Evolutionary conservation across 2,797 vertebrate species (phyloP), one percentile per base, ranked within the genome.

Genomic region (Petrocephalus schoutedeni): DNA sequence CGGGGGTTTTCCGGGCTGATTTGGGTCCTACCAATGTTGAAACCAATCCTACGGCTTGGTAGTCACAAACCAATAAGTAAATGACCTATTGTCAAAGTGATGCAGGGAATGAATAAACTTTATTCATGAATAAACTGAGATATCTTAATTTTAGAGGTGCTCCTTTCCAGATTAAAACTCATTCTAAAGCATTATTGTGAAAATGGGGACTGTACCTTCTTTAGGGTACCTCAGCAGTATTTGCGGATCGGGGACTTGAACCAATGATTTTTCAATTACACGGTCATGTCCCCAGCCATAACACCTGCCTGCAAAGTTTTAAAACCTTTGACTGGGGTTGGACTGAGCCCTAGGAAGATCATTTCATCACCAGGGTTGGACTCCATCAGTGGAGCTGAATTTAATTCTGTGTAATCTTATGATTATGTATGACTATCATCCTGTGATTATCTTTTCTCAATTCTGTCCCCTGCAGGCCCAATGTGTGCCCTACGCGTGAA

Each of bases 401-500:
- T n/a, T 59, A 4, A 16, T 16, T 59, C 10, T 59, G 58, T 59
- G 58, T 3, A 19, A 80, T 80, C 5, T 80, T 80, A 12, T 45
- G 41, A 45, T 45, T 45, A 45, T 45, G 41, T 45, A 2, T 45
- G 41, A 45, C 4, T 45, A 45, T 45, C 4, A 45, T 45, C 4
- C 4, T 45, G 41, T 45, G 41, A 2, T 45, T 45, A 45, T 45
- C 4, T 19, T n/a, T 45, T 89, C 83, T 12, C 1, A 91, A 19
- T 89, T 45, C 86, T 45, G 58, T 84, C 32, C 86, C 51, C 87
- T 89, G 4, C 93, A 99, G 98, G 98, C 96, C 97, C 0, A 97
- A 99, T 0, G 98, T 99, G 89, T 99, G 98, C 0, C 89, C 92
- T 0, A 95, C 96, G 92, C 95, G 89, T 91, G 94, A 97, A 94